Base-by-base conservation (phyloP, 2,113 vertebrate species). In the Ameiurus melas region DNA sequence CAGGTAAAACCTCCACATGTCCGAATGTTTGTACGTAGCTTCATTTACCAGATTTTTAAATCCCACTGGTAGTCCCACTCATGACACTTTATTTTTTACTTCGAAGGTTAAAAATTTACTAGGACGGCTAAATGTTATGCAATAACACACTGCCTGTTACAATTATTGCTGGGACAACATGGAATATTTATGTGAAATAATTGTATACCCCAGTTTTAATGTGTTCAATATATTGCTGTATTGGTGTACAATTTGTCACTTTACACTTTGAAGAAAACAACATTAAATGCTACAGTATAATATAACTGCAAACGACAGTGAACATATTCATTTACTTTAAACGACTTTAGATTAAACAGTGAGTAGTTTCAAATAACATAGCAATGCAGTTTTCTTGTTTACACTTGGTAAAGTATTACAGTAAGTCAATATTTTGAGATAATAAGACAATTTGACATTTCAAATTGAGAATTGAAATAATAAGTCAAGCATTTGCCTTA, bases 1-100 rank as follows among this genome's bases (percentile, higher is more conserved):
- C 97, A 98, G 97, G 97, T 98, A 95, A 93, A 43, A 2, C 43
- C 39, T 47, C 25, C 66, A 20, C 71, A 77, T 53, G 30, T 62
- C 12, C 55, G 1, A 25, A 51, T 60, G 70, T 84, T 25, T 71
- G 0, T 71, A 25, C 1, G 9, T 81, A 30, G n/a, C 16, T 83
- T 43, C 13, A 83, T 62, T 62, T 33, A 27, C 36, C 20, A 30
- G 0, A 5, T 25, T 27, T 60, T 25, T 22, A 39, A 62, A 83
- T 27, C 5, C 10, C 17, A 14, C 20, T 36, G 9, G 53, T 43
- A 27, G 2, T 68, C 47, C 8, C 33, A 80, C 30, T 60, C 36
- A 36, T 51, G 7, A 47, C 66, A 64, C 68, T 84, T 47, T 17
- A 73, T 66, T 73, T 60, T 47, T 60, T 51, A 10, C n/a, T 47